Conservation (phyloP, 2,113 vertebrate genomes). For the Cairina moschata region DNA sequence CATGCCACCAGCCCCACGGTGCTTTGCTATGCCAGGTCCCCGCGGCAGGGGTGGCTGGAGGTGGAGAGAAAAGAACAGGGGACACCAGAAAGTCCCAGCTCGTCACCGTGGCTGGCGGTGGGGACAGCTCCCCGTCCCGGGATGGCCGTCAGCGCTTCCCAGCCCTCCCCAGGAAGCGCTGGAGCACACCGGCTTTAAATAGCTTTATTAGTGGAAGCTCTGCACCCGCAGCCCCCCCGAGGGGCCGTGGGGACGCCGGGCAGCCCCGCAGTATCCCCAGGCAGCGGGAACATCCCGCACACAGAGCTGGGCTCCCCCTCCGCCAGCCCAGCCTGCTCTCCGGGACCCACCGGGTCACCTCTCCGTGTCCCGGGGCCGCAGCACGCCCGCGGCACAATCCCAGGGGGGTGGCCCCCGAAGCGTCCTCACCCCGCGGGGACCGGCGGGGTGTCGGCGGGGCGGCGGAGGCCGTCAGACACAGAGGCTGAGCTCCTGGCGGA, state of each 20-base stretch:
- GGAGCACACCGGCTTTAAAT: constrained; percentile 36
- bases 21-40: not conserved
- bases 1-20: constrained; percentile 10
- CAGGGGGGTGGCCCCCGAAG: not conserved
- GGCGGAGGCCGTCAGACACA: constrained; percentile 79
- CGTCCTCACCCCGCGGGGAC: not conserved
- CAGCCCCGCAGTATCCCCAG: not conserved
- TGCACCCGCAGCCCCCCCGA: not conserved
- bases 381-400: not conserved
- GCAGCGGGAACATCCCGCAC: fast-evolving
- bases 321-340: not conserved
- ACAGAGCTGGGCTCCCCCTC: not conserved
- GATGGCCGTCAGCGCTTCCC: not conserved
- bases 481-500: constrained; percentile 93
- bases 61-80: not conserved
- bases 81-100: not conserved
- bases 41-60: fast-evolving
- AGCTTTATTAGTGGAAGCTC: constrained; percentile 68
- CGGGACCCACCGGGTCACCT: not conserved
- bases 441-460: not conserved
- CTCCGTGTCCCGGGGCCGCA: not conserved
- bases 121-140: not conserved
- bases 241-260: not conserved
- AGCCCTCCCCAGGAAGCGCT: constrained; percentile 27
- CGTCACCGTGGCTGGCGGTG: fast-evolving